Evolutionary conservation across 1,140 invertebrate genomes (phyloP).

Genomic region (Plectrocnemia conspersa): DNA sequence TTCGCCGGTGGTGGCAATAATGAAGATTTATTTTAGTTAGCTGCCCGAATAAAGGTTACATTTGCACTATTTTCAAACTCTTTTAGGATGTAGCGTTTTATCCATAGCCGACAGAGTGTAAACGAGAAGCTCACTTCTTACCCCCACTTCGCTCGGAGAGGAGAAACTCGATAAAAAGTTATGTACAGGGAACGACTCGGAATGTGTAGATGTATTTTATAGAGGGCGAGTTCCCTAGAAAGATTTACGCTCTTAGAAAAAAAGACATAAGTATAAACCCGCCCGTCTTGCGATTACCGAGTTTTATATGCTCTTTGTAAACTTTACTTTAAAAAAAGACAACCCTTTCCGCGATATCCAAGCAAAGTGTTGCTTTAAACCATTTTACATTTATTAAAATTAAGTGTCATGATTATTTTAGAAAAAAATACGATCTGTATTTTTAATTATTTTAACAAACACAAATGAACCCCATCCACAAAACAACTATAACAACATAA

Average conservation of each 20-base stretch:
- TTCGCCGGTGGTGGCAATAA: conserved; percentile 22
- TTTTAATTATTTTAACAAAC: too few species aligned
- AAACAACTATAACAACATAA: not conserved
- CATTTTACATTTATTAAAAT: not conserved
- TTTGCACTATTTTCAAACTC: conserved; percentile 33
- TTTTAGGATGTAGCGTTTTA: conserved; percentile 34
- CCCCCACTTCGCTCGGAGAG: conserved; percentile 1
- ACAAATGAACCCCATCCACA: too few species aligned
- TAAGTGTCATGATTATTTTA: too few species aligned
- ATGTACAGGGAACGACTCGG: conserved; percentile 34
- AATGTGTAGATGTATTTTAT: conserved; percentile 36
- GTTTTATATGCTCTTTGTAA: conserved; percentile 25
- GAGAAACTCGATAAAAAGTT: conserved; percentile 36
- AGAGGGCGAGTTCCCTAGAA: conserved; percentile 26
- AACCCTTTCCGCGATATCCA: too few species aligned
- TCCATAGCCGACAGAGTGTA: conserved; percentile 34
- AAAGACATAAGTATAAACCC: conserved; percentile 33
- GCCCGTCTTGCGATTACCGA: conserved; percentile 24
- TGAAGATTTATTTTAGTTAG: conserved; percentile 31
- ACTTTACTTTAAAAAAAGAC: conserved; percentile 21
- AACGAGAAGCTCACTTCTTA: conserved; percentile 32
- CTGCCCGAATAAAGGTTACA: conserved; percentile 22
- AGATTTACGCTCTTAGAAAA: conserved; percentile 34
- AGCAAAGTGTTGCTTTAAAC: not conserved
- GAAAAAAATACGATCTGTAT: too few species aligned